Evolutionary conservation across 2,888 invertebrate species (phyloP).

Genomic region (Boloria euphrosyne): DNA sequence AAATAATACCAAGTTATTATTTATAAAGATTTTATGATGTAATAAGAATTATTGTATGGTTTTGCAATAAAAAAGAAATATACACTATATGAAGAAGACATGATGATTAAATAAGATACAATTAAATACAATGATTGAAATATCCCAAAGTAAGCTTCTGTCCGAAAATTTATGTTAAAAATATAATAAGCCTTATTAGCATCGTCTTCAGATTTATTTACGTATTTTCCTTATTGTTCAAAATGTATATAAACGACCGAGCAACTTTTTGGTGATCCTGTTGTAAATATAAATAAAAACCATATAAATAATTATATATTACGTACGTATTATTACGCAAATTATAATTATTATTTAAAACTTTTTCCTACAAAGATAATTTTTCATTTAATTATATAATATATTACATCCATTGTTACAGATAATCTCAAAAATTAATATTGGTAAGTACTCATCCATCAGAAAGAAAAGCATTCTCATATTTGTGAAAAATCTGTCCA

Average conservation of each 20-base stretch:
- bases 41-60: too few species aligned
- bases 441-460: conserved; percentile 38
- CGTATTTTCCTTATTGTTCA: too few species aligned
- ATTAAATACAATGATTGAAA: not conserved
- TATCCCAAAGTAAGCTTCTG: conserved; percentile 11
- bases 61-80: too few species aligned
- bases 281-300: too few species aligned
- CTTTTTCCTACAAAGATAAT: not conserved
- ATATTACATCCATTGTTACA: conserved; percentile 28
- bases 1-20: too few species aligned
- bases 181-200: conserved; percentile 26
- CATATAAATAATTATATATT: too few species aligned
- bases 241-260: too few species aligned
- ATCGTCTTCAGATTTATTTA: not conserved
- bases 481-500: conserved; percentile 33
- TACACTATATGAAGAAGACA: not conserved
- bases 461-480: conserved; percentile 1
- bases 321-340: too few species aligned
- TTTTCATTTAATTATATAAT: conserved; percentile 5
- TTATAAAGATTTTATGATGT: too few species aligned
- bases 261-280: too few species aligned
- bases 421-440: conserved; percentile 34
- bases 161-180: conserved; percentile 7
- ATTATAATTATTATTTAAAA: too few species aligned
- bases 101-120: too few species aligned